Base-by-base conservation (phyloP, 2,888 invertebrate species). In the Auanema freiburgensis region DNA sequence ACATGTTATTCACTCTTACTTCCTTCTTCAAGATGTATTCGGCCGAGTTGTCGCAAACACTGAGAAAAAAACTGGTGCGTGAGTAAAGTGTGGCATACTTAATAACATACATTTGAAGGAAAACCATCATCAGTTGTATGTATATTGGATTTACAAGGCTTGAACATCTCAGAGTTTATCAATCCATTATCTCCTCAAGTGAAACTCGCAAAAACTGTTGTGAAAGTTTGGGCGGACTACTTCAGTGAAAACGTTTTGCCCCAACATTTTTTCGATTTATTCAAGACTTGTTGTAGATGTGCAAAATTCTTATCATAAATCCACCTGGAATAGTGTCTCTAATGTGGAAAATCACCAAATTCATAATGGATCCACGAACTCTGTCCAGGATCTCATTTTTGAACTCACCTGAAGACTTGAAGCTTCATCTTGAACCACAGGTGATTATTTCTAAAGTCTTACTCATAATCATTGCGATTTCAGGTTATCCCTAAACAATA, bases 221-320 rank as follows among this genome's bases (percentile, higher is more conserved):
- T 81, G 24, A 67, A 74, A 56, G 66, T 80, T 54, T 81, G 80
- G 80, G 70, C 76, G 0, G 78, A 79, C 24, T 80, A 79, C 65
- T 80, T 80, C 69, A 70, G 71, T 51, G 80, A 80, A 53, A 79
- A 78, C 55, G 79, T 79, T 24, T n/a, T n/a, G n/a, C n/a, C n/a
- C n/a, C n/a, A n/a, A 46, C 8, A 18, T 12, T 60, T 59, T 18
- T 23, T 24, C 1, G 11, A 23, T 53, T 50, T 12, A 18, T 51
- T n/a, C 46, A 5, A 46, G 5, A 8, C 8, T 10, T 11, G 16
- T 68, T 75, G 57, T 54, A 79, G 79, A 59, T 79, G 56, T 74
- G 75, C 64, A 70, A 75, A 33, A 66, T 80, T 5, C 69, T 76
- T 21, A 66, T 80, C 12, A 67, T 80, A 64, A 78, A 81, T 58